These are phyloP conservation scores for Acanthococcus lagerstroemiae DNA, from an alignment of 2,888 invertebrate genomes.

Conservation along the genomic window DNA sequence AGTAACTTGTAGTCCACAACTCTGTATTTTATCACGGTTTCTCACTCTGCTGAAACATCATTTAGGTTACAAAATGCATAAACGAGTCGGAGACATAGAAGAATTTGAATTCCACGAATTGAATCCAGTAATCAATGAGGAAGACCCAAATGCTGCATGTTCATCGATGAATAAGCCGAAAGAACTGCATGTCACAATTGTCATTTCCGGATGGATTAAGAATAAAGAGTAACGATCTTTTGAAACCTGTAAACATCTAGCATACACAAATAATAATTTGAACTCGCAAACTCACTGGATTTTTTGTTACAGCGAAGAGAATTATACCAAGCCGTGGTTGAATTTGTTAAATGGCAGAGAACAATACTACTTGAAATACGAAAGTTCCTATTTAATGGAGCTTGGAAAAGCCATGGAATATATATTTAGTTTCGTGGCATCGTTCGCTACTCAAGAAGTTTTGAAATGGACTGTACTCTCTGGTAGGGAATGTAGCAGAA, in stretches of 20 bases:
- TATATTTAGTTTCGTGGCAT: conserved; percentile 48
- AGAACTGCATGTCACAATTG: conserved; percentile 52
- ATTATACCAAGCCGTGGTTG: conserved; percentile 48
- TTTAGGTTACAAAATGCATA: conserved; percentile 56
- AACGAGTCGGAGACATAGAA: conserved; percentile 55
- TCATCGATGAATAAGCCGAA: conserved; percentile 27
- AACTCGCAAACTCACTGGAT: not conserved
- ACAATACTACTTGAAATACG: conserved; percentile 55
- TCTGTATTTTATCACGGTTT: not conserved
- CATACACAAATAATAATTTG: not conserved
- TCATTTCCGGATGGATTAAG: conserved; percentile 55
- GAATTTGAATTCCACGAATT: conserved; percentile 55
- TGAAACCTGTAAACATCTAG: not conserved
- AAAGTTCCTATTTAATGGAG: conserved; percentile 50
- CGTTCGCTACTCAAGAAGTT: conserved; percentile 53
- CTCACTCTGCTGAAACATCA: not conserved
- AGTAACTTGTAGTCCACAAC: too few species aligned
- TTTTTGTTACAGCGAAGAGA: conserved; percentile 38
- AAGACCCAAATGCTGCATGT: not conserved
- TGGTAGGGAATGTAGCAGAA: too few species aligned
- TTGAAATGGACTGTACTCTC: conserved; percentile 54
- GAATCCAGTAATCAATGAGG: not conserved
- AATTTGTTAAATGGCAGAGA: conserved; percentile 49
- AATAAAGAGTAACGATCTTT: conserved; percentile 42
- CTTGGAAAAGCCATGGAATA: conserved; percentile 54